Percentiles rank a stretch among this genome's conserved stretches.
Conservation (phyloP, 2,113 vertebrate species). For the Vicugna pacos region DNA sequence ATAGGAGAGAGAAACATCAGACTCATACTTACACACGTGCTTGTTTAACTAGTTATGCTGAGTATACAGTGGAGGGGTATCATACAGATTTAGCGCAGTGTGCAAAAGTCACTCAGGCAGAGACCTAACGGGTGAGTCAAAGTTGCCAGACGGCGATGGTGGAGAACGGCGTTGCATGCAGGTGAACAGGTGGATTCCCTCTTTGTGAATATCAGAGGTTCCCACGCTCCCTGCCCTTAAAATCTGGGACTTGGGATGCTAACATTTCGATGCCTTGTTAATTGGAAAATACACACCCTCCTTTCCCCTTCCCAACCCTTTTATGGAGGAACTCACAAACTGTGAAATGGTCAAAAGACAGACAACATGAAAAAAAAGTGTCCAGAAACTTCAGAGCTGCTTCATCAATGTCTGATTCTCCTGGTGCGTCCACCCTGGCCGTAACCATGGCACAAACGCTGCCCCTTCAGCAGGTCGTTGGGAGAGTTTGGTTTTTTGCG, state of each 20-base stretch:
- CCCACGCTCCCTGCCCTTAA: neutral
- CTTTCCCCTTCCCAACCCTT: neutral
- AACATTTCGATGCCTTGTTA: neutral
- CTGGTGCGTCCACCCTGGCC: no score
- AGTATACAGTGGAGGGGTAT: neutral
- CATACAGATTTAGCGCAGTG: fast-evolving
- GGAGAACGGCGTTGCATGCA: neutral
- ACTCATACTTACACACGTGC: neutral
- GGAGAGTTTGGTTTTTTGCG: neutral
- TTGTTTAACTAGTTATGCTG: neutral
- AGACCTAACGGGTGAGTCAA: neutral
- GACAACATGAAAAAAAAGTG: neutral
- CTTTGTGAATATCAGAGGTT: neutral
- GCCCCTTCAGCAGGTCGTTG: neutral
- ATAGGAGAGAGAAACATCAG: neutral
- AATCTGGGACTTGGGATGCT: neutral
- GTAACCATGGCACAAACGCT: neutral
- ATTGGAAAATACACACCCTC: neutral
- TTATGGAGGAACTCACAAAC: neutral
- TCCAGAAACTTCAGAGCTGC: neutral
- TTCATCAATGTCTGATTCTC: neutral
- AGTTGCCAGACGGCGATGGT: neutral
- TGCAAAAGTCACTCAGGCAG: neutral
- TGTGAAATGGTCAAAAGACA: neutral
- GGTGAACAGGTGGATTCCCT: neutral